These are phyloP conservation scores for Zeus faber DNA, from an alignment of 2,113 vertebrate species.

Conservation along the genomic window DNA sequence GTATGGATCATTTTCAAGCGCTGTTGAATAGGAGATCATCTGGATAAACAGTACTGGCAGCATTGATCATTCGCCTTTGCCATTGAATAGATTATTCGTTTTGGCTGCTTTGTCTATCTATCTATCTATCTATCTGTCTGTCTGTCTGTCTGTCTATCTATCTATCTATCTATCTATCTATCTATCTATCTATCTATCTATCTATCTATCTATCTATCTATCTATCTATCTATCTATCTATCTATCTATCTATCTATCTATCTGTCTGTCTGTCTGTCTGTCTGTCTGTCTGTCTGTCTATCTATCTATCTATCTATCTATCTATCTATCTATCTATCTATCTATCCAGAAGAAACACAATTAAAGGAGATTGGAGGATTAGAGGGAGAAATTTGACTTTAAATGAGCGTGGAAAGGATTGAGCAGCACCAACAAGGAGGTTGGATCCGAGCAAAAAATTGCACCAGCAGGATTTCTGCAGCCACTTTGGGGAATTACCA, in stretches of 20 bases:
- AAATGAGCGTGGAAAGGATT: no score
- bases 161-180: background rate
- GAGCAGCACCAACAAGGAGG: no score
- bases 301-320: background rate
- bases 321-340: background rate
- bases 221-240: background rate
- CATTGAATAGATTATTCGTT: no score
- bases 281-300: background rate
- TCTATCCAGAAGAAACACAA: no score
- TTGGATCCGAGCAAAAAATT: no score
- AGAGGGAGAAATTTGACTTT: no score
- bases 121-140: background rate
- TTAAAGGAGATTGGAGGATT: no score
- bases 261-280: background rate
- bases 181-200: background rate
- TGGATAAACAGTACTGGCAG: slow-evolving; percentile 24
- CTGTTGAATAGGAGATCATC: no score
- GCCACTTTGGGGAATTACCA: no score
- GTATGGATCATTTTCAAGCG: no score
- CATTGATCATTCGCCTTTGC: slow-evolving; percentile 43
- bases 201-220: background rate
- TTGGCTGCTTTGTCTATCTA: background rate
- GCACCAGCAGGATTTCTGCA: no score
- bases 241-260: background rate
- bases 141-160: background rate